Conservation (phyloP, 2,888 invertebrate genomes). For the Lasioglossum vierecki region DNA sequence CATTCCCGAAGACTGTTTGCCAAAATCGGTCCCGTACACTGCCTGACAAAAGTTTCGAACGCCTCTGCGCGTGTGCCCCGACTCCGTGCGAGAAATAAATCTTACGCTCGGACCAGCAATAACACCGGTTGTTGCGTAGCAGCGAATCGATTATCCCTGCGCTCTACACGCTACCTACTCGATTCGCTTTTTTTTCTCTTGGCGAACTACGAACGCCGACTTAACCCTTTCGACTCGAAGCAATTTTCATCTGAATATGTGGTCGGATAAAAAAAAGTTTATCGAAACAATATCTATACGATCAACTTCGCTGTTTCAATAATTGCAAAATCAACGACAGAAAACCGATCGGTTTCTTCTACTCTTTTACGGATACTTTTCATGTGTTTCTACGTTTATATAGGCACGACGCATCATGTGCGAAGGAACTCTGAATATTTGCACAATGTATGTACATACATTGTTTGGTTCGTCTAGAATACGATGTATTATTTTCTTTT, state of each 20-base stretch:
- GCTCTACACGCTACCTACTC: neutral
- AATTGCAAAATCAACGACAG: too few relatives aligned
- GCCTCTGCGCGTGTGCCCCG: neutral
- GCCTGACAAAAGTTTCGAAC: neutral
- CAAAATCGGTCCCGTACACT: neutral
- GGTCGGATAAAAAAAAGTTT: too few relatives aligned
- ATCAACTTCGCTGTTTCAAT: too few relatives aligned
- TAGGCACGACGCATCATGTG: too few relatives aligned
- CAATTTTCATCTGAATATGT: too few relatives aligned
- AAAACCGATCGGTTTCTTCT: too few relatives aligned
- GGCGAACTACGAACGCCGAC: neutral
- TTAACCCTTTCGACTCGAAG: too few relatives aligned
- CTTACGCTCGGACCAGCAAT: neutral
- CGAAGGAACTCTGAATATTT: neutral
- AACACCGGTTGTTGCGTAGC: neutral
- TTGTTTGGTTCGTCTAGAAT: neutral
- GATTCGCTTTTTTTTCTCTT: neutral
- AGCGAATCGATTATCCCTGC: neutral
- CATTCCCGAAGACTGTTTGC: neutral
- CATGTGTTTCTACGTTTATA: too few relatives aligned
- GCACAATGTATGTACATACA: neutral
- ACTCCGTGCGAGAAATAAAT: neutral
- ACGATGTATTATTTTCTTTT: neutral
- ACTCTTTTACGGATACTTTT: too few relatives aligned
- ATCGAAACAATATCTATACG: too few relatives aligned